Conservation (phyloP, 2,113 vertebrate species). For the Pantherophis guttatus region DNA sequence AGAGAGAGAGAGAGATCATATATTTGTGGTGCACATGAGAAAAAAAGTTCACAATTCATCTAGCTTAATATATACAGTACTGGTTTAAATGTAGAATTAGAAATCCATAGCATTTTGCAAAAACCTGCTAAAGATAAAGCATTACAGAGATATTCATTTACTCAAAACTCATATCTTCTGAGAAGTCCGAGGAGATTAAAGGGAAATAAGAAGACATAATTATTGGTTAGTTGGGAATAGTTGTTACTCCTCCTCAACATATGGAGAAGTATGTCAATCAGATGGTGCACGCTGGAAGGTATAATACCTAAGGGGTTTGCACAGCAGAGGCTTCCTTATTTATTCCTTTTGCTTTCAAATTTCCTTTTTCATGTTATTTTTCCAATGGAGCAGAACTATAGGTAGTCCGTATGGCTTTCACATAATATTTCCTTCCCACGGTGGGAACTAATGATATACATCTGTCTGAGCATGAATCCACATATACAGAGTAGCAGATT, state of each 20-base stretch:
- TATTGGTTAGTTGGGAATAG: slow-evolving; percentile 69
- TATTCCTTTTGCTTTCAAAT: slow-evolving; percentile 69
- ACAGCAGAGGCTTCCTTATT: slow-evolving; percentile 61
- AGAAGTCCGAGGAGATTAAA: slow-evolving; percentile 66
- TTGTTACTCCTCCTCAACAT: slow-evolving; percentile 66
- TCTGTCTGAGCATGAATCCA: not conserved
- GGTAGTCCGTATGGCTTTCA: slow-evolving; percentile 54
- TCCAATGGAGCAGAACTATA: slow-evolving; percentile 53
- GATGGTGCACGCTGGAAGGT: slow-evolving; percentile 67
- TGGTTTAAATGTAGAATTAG: not conserved
- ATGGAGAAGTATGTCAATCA: slow-evolving; percentile 72
- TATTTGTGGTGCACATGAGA: accelerated
- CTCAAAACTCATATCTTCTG: slow-evolving; percentile 62
- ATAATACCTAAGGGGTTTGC: slow-evolving; percentile 67
- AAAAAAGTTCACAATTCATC: not conserved
- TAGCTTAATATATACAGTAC: slow-evolving; percentile 42
- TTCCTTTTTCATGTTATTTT: slow-evolving; percentile 64
- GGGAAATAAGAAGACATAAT: slow-evolving; percentile 72
- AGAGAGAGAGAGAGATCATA: not conserved
- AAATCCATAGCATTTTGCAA: not conserved
- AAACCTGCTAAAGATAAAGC: slow-evolving; percentile 48
- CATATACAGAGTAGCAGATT: slow-evolving; percentile 6
- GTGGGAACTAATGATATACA: slow-evolving; percentile 31
- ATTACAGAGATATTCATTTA: slow-evolving; percentile 63
- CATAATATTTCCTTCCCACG: not conserved